Conservation (phyloP, 2,888 invertebrate genomes). For the Clusia tigrina region DNA sequence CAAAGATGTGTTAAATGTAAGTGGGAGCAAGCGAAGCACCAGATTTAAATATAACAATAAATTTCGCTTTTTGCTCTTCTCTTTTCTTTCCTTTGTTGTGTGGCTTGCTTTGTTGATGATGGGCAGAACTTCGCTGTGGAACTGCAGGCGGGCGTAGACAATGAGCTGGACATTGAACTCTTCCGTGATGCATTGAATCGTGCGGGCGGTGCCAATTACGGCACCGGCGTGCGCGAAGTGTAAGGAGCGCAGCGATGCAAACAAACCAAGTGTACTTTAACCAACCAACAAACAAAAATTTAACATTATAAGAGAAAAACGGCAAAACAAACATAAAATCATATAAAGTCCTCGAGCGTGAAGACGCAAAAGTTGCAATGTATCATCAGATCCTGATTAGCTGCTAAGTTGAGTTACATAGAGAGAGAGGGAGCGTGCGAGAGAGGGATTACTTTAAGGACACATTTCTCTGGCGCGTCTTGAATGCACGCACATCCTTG, state of each 20-base stretch:
- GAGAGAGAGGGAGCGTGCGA: no score
- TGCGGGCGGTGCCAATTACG: constrained; percentile 83
- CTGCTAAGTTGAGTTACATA: no score
- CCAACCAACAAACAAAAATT: not conserved
- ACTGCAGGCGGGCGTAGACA: constrained; percentile 73
- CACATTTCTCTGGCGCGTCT: no score
- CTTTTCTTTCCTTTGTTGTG: constrained; percentile 9
- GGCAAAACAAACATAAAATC: not conserved
- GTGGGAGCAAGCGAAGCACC: constrained; percentile 43
- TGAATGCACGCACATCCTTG: no score
- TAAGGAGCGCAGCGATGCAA: constrained; percentile 29
- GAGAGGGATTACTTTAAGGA: no score
- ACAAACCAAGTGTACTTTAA: constrained; percentile 1
- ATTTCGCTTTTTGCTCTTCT: constrained; percentile 13
- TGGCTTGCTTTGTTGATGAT: constrained; percentile 15
- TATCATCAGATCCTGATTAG: constrained; percentile 41
- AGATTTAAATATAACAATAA: constrained; percentile 13
- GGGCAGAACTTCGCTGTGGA: constrained; percentile 82
- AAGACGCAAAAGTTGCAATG: not conserved
- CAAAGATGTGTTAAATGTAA: constrained; percentile 78
- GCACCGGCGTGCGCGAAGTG: constrained; percentile 74
- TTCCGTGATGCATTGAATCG: constrained; percentile 75
- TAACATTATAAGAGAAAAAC: not conserved
- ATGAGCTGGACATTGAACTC: constrained; percentile 75
- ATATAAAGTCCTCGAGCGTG: no score